Base-by-base conservation (phyloP, 2,797 vertebrate genomes). In the Adelosebastes latens region DNA sequence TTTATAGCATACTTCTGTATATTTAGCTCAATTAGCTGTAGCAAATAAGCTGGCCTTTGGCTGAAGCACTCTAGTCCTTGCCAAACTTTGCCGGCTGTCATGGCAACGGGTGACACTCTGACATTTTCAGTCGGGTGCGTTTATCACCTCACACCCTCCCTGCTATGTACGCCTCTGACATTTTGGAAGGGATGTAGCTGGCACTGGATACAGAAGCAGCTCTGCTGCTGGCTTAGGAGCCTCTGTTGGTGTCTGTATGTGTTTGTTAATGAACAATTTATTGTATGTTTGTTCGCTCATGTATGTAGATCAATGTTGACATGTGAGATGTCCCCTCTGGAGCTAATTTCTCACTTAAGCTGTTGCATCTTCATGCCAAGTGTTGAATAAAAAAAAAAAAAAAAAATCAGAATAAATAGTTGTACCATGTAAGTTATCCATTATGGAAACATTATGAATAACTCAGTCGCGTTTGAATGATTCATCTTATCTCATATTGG, bases 51-150 rank as follows among this genome's bases (percentile, higher is more conserved):
- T 94, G 93, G 88, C 94, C 93, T 95, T 95, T 95, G 86, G 91
- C 90, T 79, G 84, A 82, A 83, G 79, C 83, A 68, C 87, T 86
- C 77, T 27, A 75, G 74, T 74, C 82, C 67, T 87, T 89, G 94
- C 93, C 93, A 95, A 94, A 94, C 88, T 92, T 93, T 89, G 73
- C 81, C 64, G 74, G 93, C 92, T 93, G 93, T 92, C 93, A 93
- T 94, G 94, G 93, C 87, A 94, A 95, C 93, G 39, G 58, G 81
- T 90, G 89, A 93, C 92, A 92, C 90, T 70, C 79, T 93, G 92
- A 95, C 94, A 95, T 96, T 95, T 94, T 88, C 90, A 91, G 85
- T 67, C 60, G 81, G 76, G 77, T 79, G 86, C 72, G 68, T 95
- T 92, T 85, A 87, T 93, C 91, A 90, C 90, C 93, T 90, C 90